Percentiles rank a stretch among this genome's conserved stretches.
These are phyloP conservation scores for Neotoxoptera formosana DNA, from an alignment of 1,140 invertebrate genomes.

Conservation along the genomic window DNA sequence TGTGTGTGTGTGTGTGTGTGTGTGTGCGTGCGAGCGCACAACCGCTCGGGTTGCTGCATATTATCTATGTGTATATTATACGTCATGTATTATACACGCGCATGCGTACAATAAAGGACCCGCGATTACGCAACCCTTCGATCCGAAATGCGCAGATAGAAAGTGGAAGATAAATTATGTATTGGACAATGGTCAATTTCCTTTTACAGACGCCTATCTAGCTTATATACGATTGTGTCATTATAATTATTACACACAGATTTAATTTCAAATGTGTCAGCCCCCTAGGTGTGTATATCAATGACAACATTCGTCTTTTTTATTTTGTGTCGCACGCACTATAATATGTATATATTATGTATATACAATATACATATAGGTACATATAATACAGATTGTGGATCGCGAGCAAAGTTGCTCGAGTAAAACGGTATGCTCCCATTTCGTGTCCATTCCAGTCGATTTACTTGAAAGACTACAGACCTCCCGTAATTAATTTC, in stretches of 20 bases:
- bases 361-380: not conserved
- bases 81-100: not conserved
- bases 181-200: slow-evolving; percentile 57
- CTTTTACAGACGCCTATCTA: not conserved
- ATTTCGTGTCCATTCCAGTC: slow-evolving; percentile 5
- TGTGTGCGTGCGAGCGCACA: not conserved
- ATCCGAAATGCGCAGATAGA: slow-evolving; percentile 39
- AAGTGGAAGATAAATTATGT: slow-evolving; percentile 48
- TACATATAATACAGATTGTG: not conserved
- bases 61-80: not conserved
- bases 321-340: not conserved
- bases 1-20: not conserved
- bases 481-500: not conserved
- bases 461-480: not conserved
- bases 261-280: slow-evolving; percentile 38
- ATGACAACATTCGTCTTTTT: slow-evolving; percentile 23
- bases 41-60: not conserved
- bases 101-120: not conserved
- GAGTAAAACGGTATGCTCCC: slow-evolving; percentile 14
- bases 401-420: not conserved
- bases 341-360: not conserved
- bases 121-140: slow-evolving; percentile 39
- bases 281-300: not conserved
- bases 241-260: not conserved
- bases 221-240: slow-evolving; percentile 26